Conservation (phyloP, 2,113 vertebrate genomes). For the Indicator indicator region DNA sequence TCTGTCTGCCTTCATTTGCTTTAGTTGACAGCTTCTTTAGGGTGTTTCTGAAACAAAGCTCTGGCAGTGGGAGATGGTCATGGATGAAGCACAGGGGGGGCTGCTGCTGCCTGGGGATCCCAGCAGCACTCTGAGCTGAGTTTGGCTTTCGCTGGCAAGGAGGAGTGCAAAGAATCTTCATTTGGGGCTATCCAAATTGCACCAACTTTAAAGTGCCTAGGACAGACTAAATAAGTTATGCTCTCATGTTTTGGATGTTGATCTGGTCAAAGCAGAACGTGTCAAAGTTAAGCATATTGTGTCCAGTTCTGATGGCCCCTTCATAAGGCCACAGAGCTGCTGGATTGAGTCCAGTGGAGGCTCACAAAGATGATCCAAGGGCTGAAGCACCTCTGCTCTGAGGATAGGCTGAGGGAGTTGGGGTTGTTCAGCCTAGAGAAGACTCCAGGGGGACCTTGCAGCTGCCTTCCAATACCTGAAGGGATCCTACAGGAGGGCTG, state of each 20-base stretch:
- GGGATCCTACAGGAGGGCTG: no score
- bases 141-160: not conserved
- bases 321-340: no score
- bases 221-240: not conserved
- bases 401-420: no score
- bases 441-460: no score
- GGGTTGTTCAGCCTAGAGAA: no score
- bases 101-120: not conserved
- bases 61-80: not conserved
- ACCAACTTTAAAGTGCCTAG: not conserved
- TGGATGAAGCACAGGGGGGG: not conserved
- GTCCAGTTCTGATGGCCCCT: no score
- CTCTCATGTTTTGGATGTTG: not conserved
- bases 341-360: no score
- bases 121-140: not conserved
- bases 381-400: no score
- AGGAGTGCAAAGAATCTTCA: not conserved
- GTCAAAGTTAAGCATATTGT: not conserved
- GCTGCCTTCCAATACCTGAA: no score
- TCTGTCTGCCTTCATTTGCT: not conserved
- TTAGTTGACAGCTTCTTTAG: not conserved
- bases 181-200: not conserved
- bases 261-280: not conserved
- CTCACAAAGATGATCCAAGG: no score
- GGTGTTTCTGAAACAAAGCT: not conserved